phyloP scores from a whole-genome alignment of 2,113 vertebrate species.

The Cyprinus carpio region DNA sequence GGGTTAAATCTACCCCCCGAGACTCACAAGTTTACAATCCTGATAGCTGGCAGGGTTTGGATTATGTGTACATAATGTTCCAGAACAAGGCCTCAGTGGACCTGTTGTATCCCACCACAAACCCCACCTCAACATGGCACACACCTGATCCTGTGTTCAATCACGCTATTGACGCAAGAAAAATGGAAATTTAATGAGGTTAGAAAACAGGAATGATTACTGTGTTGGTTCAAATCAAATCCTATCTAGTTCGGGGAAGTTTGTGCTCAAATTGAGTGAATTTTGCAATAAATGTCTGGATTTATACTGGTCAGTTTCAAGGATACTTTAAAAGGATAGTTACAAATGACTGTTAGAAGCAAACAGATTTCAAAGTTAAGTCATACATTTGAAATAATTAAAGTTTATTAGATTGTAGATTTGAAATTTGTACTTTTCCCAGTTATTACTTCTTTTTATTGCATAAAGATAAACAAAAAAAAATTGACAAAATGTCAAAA shows the following conservation, averaged over 20 bases:
- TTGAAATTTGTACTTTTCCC: neutral
- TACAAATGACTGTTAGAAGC: neutral
- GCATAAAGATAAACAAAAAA: neutral
- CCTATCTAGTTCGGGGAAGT: neutral
- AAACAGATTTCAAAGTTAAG: neutral
- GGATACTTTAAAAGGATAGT: neutral
- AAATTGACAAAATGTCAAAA: neutral
- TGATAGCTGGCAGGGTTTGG: constrained; percentile 32
- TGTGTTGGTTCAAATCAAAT: neutral
- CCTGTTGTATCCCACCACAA: constrained; percentile 32
- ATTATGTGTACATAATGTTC: constrained; percentile 33
- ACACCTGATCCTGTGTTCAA: constrained; percentile 37
- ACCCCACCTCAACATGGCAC: constrained; percentile 16
- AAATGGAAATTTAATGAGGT: constrained; percentile 6
- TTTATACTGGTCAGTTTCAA: neutral
- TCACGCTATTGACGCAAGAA: constrained; percentile 36
- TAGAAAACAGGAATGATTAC: neutral
- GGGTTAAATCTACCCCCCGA: constrained; percentile 40
- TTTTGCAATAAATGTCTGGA: neutral
- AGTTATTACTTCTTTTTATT: neutral
- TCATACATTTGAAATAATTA: neutral
- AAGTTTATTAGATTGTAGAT: neutral
- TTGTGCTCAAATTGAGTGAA: neutral
- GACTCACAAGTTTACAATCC: constrained; percentile 42
- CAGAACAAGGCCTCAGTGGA: constrained; percentile 35